Base-by-base conservation (phyloP, 2,113 vertebrate genomes). In the Oophaga pumilio region DNA sequence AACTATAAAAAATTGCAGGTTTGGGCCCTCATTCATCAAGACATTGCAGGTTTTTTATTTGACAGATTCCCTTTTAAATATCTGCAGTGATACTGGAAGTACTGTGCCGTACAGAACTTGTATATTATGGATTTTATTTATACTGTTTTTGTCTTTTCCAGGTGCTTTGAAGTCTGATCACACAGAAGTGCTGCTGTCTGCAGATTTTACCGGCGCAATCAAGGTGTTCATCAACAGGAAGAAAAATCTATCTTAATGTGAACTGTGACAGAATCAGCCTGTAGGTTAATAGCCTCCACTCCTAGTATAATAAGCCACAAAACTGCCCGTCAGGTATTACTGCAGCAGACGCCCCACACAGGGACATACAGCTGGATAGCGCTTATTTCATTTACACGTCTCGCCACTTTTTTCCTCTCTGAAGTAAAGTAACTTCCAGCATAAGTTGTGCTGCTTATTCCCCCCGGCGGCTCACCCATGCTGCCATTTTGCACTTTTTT, bases 221-320 rank as follows among this genome's bases (percentile, higher is more conserved):
- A 99, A 99, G 94, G 98, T 99, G 91, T 99, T 99, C 92, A 95
- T 98, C 93, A 99, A 99, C 90, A 98, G 97, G 88, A 99, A 98
- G 91, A 99, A 98, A 94, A 95, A 93, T 76, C 60, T 93, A 89
- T 91, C 94, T 91, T 95, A 94, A 91, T 8, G 33, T 1, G 10
- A 5, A 14, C 1, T n/a, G 7, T 73, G 64, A 28, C 60, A 60
- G 76, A 64, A 77, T 76, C 50, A 49, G 26, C 71, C 62, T 74
- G 18, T 73, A n/a, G 43, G 52, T 20, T 22, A 62, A 18, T 53
- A 57, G 62, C 26, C 76, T n/a, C 15, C 59, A 68, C n/a, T 26
- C 24, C 10, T 15, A 26, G 20, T 77, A 11, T 14, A 52, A 79
- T 13, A 22, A 80, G 49, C 12, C 17, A 68, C n/a, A 52, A 79